Evolutionary conservation across 2,888 invertebrate species (phyloP), one percentile per base, ranked within the genome.

Genomic region (Ischnura elegans): DNA sequence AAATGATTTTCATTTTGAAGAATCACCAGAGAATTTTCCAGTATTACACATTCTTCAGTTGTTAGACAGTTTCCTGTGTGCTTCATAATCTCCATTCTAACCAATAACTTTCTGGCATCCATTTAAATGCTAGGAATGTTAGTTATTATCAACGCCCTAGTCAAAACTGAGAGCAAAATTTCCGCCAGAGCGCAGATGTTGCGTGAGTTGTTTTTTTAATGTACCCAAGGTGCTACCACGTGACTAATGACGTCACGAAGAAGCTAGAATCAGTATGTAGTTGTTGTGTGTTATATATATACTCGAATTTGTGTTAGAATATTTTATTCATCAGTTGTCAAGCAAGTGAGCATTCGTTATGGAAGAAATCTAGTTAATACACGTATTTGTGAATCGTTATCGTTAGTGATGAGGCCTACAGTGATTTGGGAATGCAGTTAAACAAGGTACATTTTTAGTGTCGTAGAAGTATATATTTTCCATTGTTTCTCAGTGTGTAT

Each of bases 1-100:
- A 98, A 98, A 95, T 98, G 98, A 96, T 98, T 98, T 95, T 99
- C 98, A 94, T 97, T 97, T 96, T 98, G 98, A 76, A 99, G 96
- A 94, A 98, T 96, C 0, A 98, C 96, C 6, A 99, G 96, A 0
- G 98, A 98, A 95, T 42, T 42, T 25, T 86, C 51, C 1, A 93
- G 61, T n/a, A 61, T n/a, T 21, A 93, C 43, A 29, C 55, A 51
- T 45, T 94, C 94, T 43, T 94, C 94, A n/a, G 43, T 93, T 46
- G 55, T 87, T 55, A 93, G 61, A 36, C 66, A 90, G 25, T 93
- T 87, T 85, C 93, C 94, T 25, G 85, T 51, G 86, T 93, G 93
- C 10, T 8, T 25, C 8, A 36, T 42, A 21, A 42, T n/a, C 29
- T 90, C 42, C 1, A 19, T 61, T n/a, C 66, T 90, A 1, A n/a